Percentiles rank a stretch among this genome's conserved stretches.
phyloP scores from a whole-genome alignment of 2,797 vertebrate genomes.

The Rhabdomys pumilio region DNA sequence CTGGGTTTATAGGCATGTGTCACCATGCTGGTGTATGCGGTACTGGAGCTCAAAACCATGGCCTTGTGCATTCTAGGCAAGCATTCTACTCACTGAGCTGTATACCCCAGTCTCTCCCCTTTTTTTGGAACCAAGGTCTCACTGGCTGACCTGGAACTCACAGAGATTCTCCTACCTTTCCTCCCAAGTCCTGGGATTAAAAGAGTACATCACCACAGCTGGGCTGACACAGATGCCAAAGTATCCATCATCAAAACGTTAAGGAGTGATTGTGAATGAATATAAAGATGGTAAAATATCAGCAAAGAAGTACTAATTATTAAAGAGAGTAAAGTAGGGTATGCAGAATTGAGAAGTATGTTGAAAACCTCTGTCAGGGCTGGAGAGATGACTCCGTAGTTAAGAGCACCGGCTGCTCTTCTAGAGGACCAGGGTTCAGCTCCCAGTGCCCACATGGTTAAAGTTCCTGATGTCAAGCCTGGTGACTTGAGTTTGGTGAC shows the following conservation, averaged over 20 bases:
- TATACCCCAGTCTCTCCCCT: too few species aligned
- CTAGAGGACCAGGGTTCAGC: not conserved
- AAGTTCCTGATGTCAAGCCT: not conserved
- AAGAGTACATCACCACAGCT: not conserved
- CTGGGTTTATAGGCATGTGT: not conserved
- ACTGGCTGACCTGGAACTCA: not conserved
- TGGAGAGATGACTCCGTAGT: not conserved
- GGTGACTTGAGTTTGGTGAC: too few species aligned
- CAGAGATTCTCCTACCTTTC: not conserved
- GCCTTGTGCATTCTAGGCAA: not conserved
- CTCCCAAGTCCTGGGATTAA: not conserved
- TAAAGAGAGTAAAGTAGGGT: slow-evolving; percentile 33
- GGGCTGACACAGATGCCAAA: not conserved
- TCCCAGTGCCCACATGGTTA: not conserved
- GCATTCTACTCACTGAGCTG: not conserved
- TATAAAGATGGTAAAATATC: not conserved
- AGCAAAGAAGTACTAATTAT: slow-evolving; percentile 1
- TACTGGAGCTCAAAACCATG: not conserved
- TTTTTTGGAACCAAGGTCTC: not conserved
- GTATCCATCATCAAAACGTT: slow-evolving; percentile 30
- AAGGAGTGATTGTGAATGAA: not conserved
- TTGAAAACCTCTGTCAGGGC: not conserved
- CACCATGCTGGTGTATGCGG: not conserved
- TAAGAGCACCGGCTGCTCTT: not conserved
- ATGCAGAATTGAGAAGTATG: slow-evolving; percentile 8